Evolutionary conservation across 2,797 vertebrate species (phyloP).

Genomic region (Acropternis orthonyx): DNA sequence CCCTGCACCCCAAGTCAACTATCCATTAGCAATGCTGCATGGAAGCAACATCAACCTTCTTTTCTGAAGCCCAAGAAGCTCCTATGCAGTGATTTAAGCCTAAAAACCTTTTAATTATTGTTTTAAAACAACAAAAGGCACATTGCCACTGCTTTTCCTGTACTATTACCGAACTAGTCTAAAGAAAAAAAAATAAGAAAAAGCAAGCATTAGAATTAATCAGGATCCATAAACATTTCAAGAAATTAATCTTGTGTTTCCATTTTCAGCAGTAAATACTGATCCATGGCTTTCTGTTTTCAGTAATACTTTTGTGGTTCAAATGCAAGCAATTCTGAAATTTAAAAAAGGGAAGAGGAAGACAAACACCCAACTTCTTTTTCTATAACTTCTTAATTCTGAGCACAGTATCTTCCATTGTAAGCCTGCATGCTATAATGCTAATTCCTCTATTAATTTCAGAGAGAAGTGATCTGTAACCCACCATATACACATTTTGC

Average conservation of each 20-base stretch:
- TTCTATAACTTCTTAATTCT: neutral
- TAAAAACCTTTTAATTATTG: neutral
- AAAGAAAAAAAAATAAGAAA: neutral
- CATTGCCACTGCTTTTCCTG: neutral
- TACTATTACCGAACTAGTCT: neutral
- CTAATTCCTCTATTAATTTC: slow-evolving; percentile 33
- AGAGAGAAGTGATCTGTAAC: slow-evolving; percentile 24
- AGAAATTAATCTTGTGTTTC: neutral
- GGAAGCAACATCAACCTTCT: neutral
- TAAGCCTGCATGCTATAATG: neutral
- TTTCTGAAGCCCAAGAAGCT: neutral
- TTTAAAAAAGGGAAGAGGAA: neutral
- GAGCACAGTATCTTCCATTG: neutral
- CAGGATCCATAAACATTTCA: neutral
- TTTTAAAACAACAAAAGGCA: neutral
- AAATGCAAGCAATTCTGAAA: neutral
- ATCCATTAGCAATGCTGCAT: neutral
- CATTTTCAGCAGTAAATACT: neutral
- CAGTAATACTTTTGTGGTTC: neutral
- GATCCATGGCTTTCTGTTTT: neutral
- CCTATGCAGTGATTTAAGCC: neutral
- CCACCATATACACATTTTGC: slow-evolving; percentile 19
- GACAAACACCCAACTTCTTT: neutral
- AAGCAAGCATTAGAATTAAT: neutral
- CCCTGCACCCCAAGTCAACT: neutral